Conservation (phyloP, 2,797 vertebrate species). For the Hephaestus fuliginosus region DNA sequence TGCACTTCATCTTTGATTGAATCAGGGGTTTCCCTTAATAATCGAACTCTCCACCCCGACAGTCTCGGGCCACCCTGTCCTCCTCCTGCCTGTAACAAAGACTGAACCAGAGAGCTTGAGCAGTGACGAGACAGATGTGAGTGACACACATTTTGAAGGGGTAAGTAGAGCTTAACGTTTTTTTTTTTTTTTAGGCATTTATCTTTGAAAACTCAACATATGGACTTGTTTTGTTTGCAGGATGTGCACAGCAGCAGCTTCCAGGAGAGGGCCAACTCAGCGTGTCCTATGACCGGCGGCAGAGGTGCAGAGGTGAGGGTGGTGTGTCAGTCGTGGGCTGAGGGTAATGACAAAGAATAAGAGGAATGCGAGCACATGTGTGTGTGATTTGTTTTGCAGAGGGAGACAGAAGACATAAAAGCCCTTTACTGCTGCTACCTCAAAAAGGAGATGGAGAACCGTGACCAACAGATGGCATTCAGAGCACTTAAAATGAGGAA, state of each 20-base stretch:
- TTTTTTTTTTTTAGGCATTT: background rate
- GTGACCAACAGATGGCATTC: constrained; percentile 78
- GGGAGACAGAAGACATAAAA: constrained; percentile 63
- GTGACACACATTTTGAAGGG: constrained; percentile 65
- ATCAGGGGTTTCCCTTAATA: background rate
- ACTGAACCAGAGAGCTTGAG: constrained; percentile 77
- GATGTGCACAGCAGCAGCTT: constrained; percentile 51
- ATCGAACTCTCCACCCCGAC: background rate
- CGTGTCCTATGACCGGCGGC: background rate
- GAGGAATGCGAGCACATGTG: background rate
- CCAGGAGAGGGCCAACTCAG: constrained; percentile 36
- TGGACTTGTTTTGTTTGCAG: constrained; percentile 20
- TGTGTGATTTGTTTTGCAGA: constrained; percentile 43
- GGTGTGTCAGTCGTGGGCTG: background rate
- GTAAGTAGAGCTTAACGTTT: constrained; percentile 38
- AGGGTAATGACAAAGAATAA: background rate
- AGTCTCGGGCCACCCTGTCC: constrained; percentile 77
- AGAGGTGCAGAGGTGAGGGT: constrained; percentile 58
- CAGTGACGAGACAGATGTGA: constrained; percentile 74
- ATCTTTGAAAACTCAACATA: background rate
- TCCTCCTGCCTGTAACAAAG: constrained; percentile 76
- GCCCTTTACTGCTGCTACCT: constrained; percentile 75
- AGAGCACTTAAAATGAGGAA: constrained; percentile 80
- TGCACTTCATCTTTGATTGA: background rate
- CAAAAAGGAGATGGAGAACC: constrained; percentile 79